Evolutionary conservation across 2,113 vertebrate genomes (phyloP).

Genomic region (Anseranas semipalmata): DNA sequence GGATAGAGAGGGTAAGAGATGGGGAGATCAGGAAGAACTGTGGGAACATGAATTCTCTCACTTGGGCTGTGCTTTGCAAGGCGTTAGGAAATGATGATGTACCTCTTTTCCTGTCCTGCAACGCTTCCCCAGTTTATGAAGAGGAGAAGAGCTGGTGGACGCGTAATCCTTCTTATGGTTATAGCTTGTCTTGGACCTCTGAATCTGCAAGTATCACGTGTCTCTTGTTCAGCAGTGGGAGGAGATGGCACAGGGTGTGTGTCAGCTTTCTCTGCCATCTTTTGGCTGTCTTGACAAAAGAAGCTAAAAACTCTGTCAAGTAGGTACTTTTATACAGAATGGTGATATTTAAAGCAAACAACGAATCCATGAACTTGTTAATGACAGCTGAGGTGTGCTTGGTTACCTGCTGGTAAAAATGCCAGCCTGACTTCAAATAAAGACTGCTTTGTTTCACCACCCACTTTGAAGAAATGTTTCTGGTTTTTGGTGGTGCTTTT

Average conservation of each 20-base stretch:
- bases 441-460: background rate
- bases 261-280: background rate
- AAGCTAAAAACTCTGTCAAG: background rate
- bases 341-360: background rate
- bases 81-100: background rate
- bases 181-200: background rate
- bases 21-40: background rate
- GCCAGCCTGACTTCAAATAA: background rate
- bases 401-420: background rate
- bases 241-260: background rate
- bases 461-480: background rate
- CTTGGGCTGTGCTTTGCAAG: background rate
- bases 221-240: background rate
- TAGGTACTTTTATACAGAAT: background rate
- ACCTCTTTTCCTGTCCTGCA: background rate
- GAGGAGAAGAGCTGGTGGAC: background rate
- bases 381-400: background rate
- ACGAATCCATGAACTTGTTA: background rate
- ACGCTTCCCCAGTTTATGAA: background rate
- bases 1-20: background rate
- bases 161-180: background rate
- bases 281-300: background rate
- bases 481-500: background rate
- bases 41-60: background rate
- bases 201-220: accelerated